Evolutionary conservation across 92 coral and sea anemone genomes (phyloP).

Genomic region (Epizoanthus stellaris): DNA sequence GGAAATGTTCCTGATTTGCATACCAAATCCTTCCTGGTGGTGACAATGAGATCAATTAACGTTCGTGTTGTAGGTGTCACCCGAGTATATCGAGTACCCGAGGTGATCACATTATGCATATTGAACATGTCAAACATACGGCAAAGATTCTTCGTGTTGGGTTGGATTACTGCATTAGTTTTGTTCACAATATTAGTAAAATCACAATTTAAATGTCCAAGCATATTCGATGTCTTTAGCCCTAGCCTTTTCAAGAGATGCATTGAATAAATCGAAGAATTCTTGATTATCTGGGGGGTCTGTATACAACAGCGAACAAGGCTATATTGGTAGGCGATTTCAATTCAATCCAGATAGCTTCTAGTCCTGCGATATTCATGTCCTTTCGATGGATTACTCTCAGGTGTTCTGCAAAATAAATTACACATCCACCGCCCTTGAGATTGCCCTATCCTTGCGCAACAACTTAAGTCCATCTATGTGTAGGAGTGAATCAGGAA

Average conservation of each 20-base stretch:
- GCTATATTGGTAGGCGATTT: slow-evolving; percentile 42
- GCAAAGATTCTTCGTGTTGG: not conserved
- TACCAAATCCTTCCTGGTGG: not conserved
- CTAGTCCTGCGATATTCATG: slow-evolving; percentile 27
- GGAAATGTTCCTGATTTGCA: slow-evolving; percentile 2
- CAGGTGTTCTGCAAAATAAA: slow-evolving; percentile 52
- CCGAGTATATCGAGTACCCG: slow-evolving; percentile 50
- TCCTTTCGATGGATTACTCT: slow-evolving; percentile 46
- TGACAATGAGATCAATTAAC: slow-evolving; percentile 42
- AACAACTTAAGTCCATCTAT: too few species aligned
- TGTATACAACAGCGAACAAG: slow-evolving; percentile 55
- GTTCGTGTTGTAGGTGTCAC: slow-evolving; percentile 45
- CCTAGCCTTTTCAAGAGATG: not conserved
- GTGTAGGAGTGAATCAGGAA: too few species aligned
- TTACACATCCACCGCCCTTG: slow-evolving; percentile 41
- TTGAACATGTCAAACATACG: not conserved
- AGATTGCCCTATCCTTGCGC: too few species aligned
- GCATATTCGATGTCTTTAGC: not conserved
- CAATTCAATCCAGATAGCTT: slow-evolving; percentile 57
- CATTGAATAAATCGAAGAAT: not conserved
- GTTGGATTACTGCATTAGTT: not conserved
- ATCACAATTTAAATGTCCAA: slow-evolving; percentile 16
- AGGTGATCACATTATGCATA: slow-evolving; percentile 44
- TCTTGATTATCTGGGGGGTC: slow-evolving; percentile 36
- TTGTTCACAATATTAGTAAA: not conserved